Evolutionary conservation across 2,113 vertebrate species (phyloP), one percentile per base, ranked within the genome.

Genomic region (Pleuronectes platessa): DNA sequence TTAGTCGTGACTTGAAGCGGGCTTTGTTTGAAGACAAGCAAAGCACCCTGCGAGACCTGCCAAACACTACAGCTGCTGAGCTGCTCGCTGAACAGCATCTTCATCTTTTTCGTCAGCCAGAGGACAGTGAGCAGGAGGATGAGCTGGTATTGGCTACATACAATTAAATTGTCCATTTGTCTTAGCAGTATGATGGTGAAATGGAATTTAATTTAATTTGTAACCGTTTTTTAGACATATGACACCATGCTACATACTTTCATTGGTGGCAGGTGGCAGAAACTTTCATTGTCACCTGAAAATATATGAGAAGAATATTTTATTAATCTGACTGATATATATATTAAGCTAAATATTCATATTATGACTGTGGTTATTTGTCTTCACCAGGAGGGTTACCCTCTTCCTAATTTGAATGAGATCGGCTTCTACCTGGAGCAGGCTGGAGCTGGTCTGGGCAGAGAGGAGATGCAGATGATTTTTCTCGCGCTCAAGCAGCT

Each of bases 401-500:
- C 92, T 74, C 88, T 98, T 51, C 97, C 96, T 12, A 98, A 98
- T 35, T 79, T 99, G 74, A 94, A 94, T 83, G 97, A 99, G 90
- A 89, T 94, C 61, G 94, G 93, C 24, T 97, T 96, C 88, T 97
- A 96, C 92, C 94, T 98, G 89, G 97, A 98, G 88, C 97, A 98
- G 88, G 94, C 95, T 74, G 97, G 96, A 53, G 93, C 97, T 61
- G 95, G 95, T 69, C 83, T 99, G 83, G 94, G 93, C 81, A 90
- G 92, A 51, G 96, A 96, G 59, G 98, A 98, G 93, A 94, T 84
- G 75, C 96, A 96, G 20, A 95, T 92, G 55, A 84, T 98, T 86
- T 94, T 96, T 72, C 96, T 99, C 53, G 95, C 96, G 4, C 93
- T 99, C 71, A 98, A 96, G 74, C 95, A 96, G n/a, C 94, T 99